Evolutionary conservation across 2,113 vertebrate species (phyloP).

Genomic region (Laticauda colubrina): DNA sequence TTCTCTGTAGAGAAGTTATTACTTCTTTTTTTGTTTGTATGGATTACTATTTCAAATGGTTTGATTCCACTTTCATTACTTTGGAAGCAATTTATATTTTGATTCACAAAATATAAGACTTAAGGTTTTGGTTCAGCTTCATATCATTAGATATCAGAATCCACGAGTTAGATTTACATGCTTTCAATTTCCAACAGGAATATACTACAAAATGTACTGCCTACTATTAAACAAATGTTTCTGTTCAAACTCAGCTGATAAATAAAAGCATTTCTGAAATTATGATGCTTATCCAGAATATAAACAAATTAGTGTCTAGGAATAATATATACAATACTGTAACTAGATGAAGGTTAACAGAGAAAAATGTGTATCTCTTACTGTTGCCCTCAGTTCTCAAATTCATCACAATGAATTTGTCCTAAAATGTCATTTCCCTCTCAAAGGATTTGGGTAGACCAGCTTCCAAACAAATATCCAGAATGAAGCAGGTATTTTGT

Average conservation of each 20-base stretch:
- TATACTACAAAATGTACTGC: neutral
- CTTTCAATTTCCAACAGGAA: neutral
- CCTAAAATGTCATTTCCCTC: neutral
- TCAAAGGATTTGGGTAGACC: neutral
- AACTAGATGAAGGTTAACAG: neutral
- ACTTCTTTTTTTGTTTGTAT: neutral
- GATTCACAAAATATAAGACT: neutral
- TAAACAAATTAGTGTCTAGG: neutral
- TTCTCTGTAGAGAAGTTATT: neutral
- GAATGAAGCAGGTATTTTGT: neutral
- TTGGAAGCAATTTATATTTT: neutral
- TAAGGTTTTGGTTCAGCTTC: neutral
- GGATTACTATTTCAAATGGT: neutral
- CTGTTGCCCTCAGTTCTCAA: neutral
- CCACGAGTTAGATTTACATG: neutral
- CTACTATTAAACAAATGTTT: neutral
- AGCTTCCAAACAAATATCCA: neutral
- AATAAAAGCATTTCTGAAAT: neutral
- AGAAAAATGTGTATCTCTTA: neutral
- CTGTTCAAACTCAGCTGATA: neutral
- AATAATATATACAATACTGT: neutral
- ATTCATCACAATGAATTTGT: neutral
- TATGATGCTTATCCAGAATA: neutral
- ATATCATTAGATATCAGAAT: neutral
- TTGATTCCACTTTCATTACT: neutral